Percentiles rank a stretch among this genome's conserved stretches.
Conservation (phyloP, 1,140 invertebrate genomes). For the Zeugodacus cucurbitae region DNA sequence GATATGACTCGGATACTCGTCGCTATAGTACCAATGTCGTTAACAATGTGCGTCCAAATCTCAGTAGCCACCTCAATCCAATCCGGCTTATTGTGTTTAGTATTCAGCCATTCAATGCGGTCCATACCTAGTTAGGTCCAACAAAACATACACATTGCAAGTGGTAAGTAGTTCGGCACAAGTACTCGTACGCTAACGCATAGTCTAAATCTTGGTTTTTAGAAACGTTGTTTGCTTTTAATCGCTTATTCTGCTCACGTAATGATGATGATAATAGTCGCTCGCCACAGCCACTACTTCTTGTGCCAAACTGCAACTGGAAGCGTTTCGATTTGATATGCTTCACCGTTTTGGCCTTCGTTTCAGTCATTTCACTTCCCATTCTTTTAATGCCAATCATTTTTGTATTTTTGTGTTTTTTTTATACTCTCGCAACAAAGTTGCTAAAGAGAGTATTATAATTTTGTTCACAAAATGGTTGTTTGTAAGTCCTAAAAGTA, state of each 20-base stretch:
- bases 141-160: neutral
- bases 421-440: no score
- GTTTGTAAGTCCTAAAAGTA: no score
- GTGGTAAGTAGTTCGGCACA: neutral
- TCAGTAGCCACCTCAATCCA: neutral
- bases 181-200: neutral
- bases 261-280: constrained; percentile 17
- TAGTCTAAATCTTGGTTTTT: neutral
- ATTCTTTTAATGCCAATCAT: neutral
- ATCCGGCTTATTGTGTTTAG: neutral
- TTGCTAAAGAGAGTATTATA: no score
- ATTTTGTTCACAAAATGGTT: no score
- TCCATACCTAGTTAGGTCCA: neutral
- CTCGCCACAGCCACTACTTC: neutral
- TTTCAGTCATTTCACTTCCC: neutral
- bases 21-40: no score
- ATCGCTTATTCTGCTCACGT: constrained; percentile 24
- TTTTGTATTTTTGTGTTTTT: neutral
- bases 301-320: neutral
- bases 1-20: neutral
- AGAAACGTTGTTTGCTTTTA: neutral
- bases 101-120: neutral
- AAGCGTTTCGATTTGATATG: constrained; percentile 6
- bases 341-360: neutral
- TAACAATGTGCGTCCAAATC: no score